A percentile compares a stretch with the other conserved stretches of the same genome.
Conservation (phyloP, 2,113 vertebrate species). For the Apteryx mantelli region DNA sequence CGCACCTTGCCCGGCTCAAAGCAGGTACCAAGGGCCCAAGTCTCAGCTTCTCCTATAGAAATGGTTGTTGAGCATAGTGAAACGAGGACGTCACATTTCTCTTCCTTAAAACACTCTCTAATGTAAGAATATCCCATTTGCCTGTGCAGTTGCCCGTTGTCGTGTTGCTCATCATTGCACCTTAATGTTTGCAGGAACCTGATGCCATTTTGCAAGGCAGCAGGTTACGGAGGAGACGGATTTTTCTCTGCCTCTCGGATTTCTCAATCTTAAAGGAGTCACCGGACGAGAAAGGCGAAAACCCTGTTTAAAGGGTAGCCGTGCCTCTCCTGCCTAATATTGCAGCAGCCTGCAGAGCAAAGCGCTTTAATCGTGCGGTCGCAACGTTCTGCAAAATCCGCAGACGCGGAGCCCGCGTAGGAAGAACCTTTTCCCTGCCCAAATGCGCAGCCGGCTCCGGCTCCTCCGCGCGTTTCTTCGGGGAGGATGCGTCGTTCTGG, state of each 20-base stretch:
- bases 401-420: accelerated
- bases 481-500: background rate
- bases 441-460: too few species aligned
- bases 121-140: background rate
- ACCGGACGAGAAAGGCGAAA: too few species aligned
- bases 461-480: background rate
- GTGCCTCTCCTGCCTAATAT: too few species aligned
- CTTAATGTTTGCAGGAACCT: background rate
- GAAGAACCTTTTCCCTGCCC: background rate
- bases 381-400: background rate
- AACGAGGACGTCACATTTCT: background rate
- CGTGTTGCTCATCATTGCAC: too few species aligned
- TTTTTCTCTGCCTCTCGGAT: too few species aligned
- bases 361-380: too few species aligned
- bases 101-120: background rate
- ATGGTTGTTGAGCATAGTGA: background rate
- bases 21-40: background rate
- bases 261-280: too few species aligned
- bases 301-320: too few species aligned
- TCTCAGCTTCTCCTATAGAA: background rate
- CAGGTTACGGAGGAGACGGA: background rate
- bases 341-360: too few species aligned
- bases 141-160: too few species aligned
- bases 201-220: background rate
- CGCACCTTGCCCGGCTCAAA: too few species aligned